These are phyloP conservation scores for Phymorhynchus buccinoides DNA, from an alignment of 1,140 invertebrate species.

Conservation along the genomic window DNA sequence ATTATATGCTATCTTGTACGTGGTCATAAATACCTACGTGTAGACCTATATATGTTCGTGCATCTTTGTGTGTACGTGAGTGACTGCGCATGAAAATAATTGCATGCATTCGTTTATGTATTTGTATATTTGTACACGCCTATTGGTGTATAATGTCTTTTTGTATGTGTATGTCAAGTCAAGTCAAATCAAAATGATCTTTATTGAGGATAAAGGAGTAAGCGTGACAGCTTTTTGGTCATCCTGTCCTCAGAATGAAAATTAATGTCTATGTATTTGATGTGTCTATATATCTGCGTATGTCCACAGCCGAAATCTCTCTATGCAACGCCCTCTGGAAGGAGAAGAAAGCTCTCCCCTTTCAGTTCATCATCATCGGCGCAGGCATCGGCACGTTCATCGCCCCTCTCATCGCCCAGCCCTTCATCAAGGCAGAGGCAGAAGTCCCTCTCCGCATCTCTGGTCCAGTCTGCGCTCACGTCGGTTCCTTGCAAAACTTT, in stretches of 20 bases:
- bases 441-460: neutral
- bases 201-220: too few species aligned
- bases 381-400: constrained; percentile 31
- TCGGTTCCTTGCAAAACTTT: neutral
- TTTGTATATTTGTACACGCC: too few species aligned
- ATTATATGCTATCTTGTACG: too few species aligned
- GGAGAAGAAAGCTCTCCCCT: constrained; percentile 2
- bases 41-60: neutral
- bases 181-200: too few species aligned
- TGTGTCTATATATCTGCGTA: neutral
- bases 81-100: too few species aligned
- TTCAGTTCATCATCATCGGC: constrained; percentile 33
- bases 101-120: too few species aligned
- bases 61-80: neutral
- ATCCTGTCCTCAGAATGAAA: too few species aligned
- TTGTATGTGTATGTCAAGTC: neutral
- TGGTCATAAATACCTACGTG: neutral
- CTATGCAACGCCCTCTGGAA: constrained; percentile 18
- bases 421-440: neutral
- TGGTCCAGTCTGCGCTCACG: too few species aligned
- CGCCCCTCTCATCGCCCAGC: constrained; percentile 37
- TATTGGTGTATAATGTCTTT: too few species aligned
- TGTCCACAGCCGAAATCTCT: neutral
- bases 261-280: neutral
- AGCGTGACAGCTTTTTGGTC: too few species aligned